Conservation (phyloP, 2,888 invertebrate species). For the Zaprionus obscuricornis region DNA sequence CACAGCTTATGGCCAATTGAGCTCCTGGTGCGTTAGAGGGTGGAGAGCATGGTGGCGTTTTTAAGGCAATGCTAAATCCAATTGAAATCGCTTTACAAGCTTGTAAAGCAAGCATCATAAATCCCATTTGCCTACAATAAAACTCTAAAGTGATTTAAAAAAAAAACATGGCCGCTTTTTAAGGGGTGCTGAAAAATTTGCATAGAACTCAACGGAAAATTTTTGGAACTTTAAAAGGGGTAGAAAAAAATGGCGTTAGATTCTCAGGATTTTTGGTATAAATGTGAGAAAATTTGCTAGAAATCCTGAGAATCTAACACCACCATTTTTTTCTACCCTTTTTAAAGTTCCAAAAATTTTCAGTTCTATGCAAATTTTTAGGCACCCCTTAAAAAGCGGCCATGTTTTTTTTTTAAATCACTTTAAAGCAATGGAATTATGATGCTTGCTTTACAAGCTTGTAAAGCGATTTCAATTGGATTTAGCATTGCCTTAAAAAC, state of each 20-base stretch:
- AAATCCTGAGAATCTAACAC: constrained; percentile 55
- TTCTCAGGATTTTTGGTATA: background rate
- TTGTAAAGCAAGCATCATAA: constrained; percentile 70
- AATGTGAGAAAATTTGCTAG: constrained; percentile 63
- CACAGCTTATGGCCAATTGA: constrained; percentile 80
- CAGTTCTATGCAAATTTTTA: constrained; percentile 50
- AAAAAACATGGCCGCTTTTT: constrained; percentile 14
- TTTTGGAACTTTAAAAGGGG: background rate
- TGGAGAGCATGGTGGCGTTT: constrained; percentile 5
- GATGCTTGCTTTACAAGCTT: constrained; percentile 71
- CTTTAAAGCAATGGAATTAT: constrained; percentile 54
- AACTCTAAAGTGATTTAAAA: constrained; percentile 24
- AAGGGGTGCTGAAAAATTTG: constrained; percentile 48
- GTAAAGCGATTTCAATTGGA: constrained; percentile 83
- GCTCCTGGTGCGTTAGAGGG: constrained; percentile 24
- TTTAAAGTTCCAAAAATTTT: background rate
- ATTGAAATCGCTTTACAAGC: constrained; percentile 82
- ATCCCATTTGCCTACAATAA: constrained; percentile 48
- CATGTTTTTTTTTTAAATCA: constrained; percentile 30
- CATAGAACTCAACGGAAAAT: constrained; percentile 41
- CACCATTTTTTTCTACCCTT: constrained; percentile 23
- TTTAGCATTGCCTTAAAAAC: constrained; percentile 47
- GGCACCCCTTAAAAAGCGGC: constrained; percentile 22
- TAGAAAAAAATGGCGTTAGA: constrained; percentile 26
- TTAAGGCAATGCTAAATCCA: constrained; percentile 68